Conservation (phyloP, 2,888 invertebrate genomes). For the Punctoribates punctum region DNA sequence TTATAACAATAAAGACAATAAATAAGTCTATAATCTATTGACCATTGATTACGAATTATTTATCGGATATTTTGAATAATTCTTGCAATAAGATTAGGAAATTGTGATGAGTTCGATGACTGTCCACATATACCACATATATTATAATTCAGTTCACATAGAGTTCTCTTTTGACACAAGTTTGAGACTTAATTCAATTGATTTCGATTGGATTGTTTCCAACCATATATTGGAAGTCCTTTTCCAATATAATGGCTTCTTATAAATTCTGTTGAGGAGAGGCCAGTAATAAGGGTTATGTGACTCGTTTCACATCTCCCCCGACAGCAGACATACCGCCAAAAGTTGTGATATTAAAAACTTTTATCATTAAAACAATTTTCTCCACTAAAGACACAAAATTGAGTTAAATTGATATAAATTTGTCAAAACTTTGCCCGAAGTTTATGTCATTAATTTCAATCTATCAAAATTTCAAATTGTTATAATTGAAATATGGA, state of each 20-base stretch:
- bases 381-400: too few relatives aligned
- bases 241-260: background rate
- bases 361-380: too few relatives aligned
- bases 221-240: background rate
- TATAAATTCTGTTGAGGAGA: too few relatives aligned
- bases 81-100: background rate
- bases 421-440: background rate
- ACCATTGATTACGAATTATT: too few relatives aligned
- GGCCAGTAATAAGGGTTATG: too few relatives aligned
- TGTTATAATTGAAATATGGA: too few relatives aligned
- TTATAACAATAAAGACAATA: too few relatives aligned
- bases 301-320: background rate
- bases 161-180: conserved; percentile 3
- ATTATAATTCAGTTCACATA: conserved; percentile 4
- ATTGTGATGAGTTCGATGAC: background rate
- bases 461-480: too few relatives aligned
- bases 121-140: background rate
- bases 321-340: too few relatives aligned
- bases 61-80: too few relatives aligned
- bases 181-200: background rate
- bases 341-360: too few relatives aligned
- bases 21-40: too few relatives aligned
- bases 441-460: background rate
- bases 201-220: background rate
- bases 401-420: background rate